phyloP scores from a whole-genome alignment of 2,888 invertebrate genomes.

The Campoplex nolae region DNA sequence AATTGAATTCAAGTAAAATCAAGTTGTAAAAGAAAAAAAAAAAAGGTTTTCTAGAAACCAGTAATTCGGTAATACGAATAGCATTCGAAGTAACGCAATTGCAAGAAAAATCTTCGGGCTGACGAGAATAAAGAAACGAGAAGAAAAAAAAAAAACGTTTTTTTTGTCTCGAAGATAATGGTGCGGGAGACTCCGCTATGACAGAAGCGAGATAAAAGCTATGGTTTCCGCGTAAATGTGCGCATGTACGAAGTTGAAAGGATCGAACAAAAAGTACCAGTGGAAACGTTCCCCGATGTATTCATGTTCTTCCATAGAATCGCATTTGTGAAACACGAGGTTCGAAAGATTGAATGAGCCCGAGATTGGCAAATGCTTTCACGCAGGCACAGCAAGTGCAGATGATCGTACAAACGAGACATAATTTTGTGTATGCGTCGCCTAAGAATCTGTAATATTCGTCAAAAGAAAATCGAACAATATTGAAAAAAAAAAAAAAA shows the following conservation, averaged over 20 bases:
- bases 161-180: not conserved
- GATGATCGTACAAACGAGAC: slow-evolving; percentile 42
- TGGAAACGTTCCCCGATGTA: not conserved
- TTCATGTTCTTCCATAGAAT: slow-evolving; percentile 16
- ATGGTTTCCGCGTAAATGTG: not conserved
- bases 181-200: not conserved
- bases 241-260: not conserved
- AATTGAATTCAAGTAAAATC: not conserved
- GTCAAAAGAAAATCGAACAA: not conserved
- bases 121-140: not conserved
- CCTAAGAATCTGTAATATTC: not conserved
- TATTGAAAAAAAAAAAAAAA: not conserved
- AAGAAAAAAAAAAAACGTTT: not conserved
- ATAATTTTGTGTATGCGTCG: not conserved
- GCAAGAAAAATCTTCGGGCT: not conserved
- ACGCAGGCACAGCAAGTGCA: slow-evolving; percentile 69
- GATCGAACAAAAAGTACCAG: not conserved
- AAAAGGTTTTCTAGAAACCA: too few species aligned
- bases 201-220: not conserved
- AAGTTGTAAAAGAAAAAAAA: not conserved
- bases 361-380: slow-evolving; percentile 72
- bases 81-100: too few species aligned
- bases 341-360: slow-evolving; percentile 47
- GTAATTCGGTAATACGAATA: slow-evolving; percentile 4
- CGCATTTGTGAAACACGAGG: slow-evolving; percentile 53